A percentile compares a stretch with the other conserved stretches of the same genome.
These are phyloP conservation scores for Phaethornis superciliosus DNA, from an alignment of 2,113 vertebrate genomes.

Conservation along the genomic window DNA sequence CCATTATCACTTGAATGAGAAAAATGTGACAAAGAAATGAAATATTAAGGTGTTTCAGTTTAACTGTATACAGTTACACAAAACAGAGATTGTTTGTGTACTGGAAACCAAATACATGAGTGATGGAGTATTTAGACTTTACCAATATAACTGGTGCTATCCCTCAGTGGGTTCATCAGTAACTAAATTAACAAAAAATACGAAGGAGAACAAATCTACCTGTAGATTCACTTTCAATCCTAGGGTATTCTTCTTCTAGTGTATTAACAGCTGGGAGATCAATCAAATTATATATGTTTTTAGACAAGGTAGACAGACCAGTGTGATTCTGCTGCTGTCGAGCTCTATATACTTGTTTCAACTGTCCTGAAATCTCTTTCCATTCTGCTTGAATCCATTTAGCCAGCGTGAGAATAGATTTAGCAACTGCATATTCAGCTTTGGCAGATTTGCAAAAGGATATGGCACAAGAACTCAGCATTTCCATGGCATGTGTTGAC, in stretches of 20 bases:
- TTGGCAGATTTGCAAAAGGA: constrained; percentile 92
- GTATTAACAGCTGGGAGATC: constrained; percentile 80
- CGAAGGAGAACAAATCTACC: constrained; percentile 72
- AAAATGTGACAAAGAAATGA: background rate
- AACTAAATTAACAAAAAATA: background rate
- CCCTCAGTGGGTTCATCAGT: background rate
- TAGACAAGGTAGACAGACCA: constrained; percentile 83
- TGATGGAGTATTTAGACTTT: background rate
- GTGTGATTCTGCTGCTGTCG: constrained; percentile 78
- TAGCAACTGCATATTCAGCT: constrained; percentile 92
- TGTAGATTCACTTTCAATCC: constrained; percentile 91
- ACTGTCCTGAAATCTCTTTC: constrained; percentile 94
- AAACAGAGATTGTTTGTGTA: background rate
- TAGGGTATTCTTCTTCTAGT: constrained; percentile 86
- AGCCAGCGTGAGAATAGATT: constrained; percentile 92
- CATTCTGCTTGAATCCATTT: constrained; percentile 97
- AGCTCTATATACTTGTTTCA: constrained; percentile 91
- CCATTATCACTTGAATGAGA: background rate
- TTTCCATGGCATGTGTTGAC: constrained; percentile 93
- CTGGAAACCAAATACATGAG: background rate
- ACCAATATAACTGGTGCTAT: background rate
- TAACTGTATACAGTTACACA: background rate
- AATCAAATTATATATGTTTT: constrained; percentile 88
- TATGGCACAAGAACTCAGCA: constrained; percentile 93
- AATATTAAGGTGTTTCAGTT: background rate